Evolutionary conservation across 2,113 vertebrate genomes (phyloP).

Genomic region (Pantherophis guttatus): DNA sequence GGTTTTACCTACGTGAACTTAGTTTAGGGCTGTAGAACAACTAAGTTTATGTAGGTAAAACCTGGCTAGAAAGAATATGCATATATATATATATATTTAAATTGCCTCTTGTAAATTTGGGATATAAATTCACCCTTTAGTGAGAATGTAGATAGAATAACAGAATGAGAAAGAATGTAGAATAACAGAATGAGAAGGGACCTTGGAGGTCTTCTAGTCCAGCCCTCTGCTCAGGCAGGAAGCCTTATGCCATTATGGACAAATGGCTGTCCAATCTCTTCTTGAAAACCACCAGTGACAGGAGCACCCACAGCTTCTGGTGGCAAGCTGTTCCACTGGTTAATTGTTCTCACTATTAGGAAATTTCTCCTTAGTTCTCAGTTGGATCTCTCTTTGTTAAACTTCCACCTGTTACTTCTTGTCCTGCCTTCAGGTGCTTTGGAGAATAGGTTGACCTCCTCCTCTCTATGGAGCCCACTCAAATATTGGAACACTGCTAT

Average conservation of each 20-base stretch:
- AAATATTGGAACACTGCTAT: neutral
- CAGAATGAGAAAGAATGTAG: neutral
- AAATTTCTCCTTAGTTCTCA: neutral
- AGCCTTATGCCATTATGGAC: neutral
- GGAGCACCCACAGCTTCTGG: neutral
- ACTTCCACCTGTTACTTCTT: neutral
- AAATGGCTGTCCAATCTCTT: neutral
- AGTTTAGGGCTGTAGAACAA: too few species aligned
- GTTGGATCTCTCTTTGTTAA: neutral
- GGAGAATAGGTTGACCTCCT: neutral
- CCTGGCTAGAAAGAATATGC: too few species aligned
- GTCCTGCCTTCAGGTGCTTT: neutral
- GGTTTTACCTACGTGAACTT: too few species aligned
- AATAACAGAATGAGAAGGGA: neutral
- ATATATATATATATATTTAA: too few species aligned
- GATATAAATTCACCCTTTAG: neutral
- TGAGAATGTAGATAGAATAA: neutral
- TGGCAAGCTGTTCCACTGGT: neutral
- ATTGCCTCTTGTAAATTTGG: neutral
- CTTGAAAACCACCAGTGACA: neutral
- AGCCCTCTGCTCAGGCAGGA: neutral
- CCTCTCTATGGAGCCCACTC: neutral
- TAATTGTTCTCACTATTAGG: neutral
- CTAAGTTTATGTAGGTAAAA: too few species aligned
- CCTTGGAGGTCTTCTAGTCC: neutral